phyloP scores from a whole-genome alignment of 1,140 invertebrate species.

The Hestina assimilis region DNA sequence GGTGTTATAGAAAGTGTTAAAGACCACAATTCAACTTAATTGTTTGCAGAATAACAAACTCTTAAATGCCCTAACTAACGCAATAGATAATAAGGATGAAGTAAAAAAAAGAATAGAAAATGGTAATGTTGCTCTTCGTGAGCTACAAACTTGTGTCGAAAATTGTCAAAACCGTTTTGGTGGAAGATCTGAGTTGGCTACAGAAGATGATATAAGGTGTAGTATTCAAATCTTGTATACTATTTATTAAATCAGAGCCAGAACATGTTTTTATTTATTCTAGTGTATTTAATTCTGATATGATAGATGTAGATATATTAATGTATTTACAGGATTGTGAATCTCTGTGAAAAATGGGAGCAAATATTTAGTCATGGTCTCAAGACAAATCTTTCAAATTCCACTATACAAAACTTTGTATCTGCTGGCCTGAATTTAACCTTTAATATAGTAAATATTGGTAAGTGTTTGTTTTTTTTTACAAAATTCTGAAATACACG shows the following conservation, averaged over 20 bases:
- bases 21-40: too few relatives aligned
- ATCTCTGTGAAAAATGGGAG: constrained; percentile 84
- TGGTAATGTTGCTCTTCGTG: constrained; percentile 49
- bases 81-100: constrained; percentile 67
- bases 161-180: constrained; percentile 89
- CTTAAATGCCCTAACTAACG: constrained; percentile 62
- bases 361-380: constrained; percentile 85
- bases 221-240: not conserved
- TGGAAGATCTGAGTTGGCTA: constrained; percentile 90
- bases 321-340: constrained; percentile 62
- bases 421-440: constrained; percentile 75
- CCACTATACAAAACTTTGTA: constrained; percentile 67
- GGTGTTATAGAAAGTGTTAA: too few relatives aligned
- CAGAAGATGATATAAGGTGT: constrained; percentile 88
- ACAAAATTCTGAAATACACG: too few relatives aligned
- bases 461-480: constrained; percentile 51
- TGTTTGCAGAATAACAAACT: constrained; percentile 70
- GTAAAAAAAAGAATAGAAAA: constrained; percentile 55
- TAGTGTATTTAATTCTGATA: too few relatives aligned
- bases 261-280: too few relatives aligned
- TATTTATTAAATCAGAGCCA: too few relatives aligned
- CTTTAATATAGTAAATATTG: constrained; percentile 73
- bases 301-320: not conserved
- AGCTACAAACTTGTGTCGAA: constrained; percentile 80
- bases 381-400: constrained; percentile 71